Conservation (phyloP, 2,113 vertebrate species). For the Otus sunia region DNA sequence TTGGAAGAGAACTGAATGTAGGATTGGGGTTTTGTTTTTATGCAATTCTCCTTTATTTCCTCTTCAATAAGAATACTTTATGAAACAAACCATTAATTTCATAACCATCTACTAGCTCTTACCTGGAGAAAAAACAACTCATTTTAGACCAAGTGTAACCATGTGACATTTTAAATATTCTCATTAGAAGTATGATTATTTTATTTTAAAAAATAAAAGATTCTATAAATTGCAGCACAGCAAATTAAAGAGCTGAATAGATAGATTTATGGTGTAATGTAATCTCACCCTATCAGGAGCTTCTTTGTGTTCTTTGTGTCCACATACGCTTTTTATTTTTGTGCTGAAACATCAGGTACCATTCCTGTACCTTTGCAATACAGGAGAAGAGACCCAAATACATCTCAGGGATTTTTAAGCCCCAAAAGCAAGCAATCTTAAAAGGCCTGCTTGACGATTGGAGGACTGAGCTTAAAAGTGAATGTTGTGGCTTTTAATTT, state of each 20-base stretch:
- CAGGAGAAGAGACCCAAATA: neutral
- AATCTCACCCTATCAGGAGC: neutral
- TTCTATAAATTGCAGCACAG: neutral
- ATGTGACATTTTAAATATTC: neutral
- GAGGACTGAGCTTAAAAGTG: neutral
- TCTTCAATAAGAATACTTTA: neutral
- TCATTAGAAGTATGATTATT: neutral
- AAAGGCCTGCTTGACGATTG: neutral
- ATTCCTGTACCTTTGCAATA: neutral
- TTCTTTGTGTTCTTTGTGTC: neutral
- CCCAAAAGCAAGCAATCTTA: neutral
- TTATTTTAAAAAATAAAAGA: neutral
- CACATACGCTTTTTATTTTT: neutral
- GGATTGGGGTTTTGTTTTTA: neutral
- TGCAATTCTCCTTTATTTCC: neutral
- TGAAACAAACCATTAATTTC: neutral
- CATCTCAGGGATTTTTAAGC: neutral
- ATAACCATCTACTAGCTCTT: neutral
- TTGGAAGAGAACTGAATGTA: neutral
- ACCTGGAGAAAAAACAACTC: neutral
- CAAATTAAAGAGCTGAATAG: neutral
- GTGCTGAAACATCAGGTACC: neutral
- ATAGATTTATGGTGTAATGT: neutral
- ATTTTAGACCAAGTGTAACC: neutral
- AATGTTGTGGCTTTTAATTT: rapidly evolving